Conservation (phyloP, 2,888 invertebrate genomes). For the Craniophora ligustri region DNA sequence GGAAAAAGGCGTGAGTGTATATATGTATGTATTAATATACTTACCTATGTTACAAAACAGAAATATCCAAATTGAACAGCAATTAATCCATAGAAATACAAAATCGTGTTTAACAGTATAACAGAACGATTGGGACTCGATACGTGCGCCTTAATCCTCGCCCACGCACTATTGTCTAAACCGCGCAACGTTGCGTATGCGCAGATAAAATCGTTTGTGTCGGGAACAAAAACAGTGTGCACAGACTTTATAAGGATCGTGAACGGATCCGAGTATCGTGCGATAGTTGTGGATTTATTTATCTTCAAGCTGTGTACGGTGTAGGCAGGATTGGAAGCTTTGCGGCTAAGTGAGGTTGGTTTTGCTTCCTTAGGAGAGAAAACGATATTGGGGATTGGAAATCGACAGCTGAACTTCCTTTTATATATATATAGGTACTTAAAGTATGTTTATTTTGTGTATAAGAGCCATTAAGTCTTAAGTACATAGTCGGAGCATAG, state of each 20-base stretch:
- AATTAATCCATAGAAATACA: slow-evolving; percentile 53
- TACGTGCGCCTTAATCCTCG: slow-evolving; percentile 68
- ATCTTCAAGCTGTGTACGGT: slow-evolving; percentile 44
- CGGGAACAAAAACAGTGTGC: slow-evolving; percentile 54
- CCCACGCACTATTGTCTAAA: slow-evolving; percentile 82
- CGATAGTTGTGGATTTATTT: slow-evolving; percentile 51
- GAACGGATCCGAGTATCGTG: slow-evolving; percentile 44
- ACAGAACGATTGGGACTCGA: slow-evolving; percentile 57
- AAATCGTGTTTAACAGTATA: slow-evolving; percentile 51
- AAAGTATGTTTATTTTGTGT: too few relatives aligned
- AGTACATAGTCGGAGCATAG: too few relatives aligned
- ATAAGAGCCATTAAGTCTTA: too few relatives aligned
- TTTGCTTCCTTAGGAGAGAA: slow-evolving; percentile 9
- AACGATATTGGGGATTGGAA: slow-evolving; percentile 17
- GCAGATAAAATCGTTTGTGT: slow-evolving; percentile 53
- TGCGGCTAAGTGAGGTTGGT: slow-evolving; percentile 14
- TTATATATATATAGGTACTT: too few relatives aligned
- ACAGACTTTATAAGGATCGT: slow-evolving; percentile 55
- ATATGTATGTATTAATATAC: too few relatives aligned
- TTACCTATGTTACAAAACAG: not conserved
- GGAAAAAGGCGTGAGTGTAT: too few relatives aligned
- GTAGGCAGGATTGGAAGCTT: slow-evolving; percentile 21
- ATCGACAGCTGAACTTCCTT: not conserved
- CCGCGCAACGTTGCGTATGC: slow-evolving; percentile 59
- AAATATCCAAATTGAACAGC: slow-evolving; percentile 31